These are phyloP conservation scores for Platanista minor DNA, from an alignment of 2,113 vertebrate species.

Conservation along the genomic window DNA sequence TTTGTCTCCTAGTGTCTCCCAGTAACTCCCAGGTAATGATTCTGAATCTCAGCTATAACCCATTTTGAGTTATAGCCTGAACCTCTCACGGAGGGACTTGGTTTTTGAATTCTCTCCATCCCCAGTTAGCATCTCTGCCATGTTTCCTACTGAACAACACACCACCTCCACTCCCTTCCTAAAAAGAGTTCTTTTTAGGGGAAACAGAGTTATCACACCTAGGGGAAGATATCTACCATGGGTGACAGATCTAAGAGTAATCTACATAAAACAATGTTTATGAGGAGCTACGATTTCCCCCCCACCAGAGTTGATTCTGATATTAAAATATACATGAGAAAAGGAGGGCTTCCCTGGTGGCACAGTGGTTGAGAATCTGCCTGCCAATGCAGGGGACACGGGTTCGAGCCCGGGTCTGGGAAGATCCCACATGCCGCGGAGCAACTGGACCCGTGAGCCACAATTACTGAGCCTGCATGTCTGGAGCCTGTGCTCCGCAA, in stretches of 20 bases:
- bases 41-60: not conserved
- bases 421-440: too few species aligned
- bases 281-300: not conserved
- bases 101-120: not conserved
- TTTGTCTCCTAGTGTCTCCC: not conserved
- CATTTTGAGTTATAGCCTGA: not conserved
- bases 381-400: too few species aligned
- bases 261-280: not conserved
- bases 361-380: too few species aligned
- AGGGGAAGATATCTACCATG: not conserved
- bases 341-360: too few species aligned
- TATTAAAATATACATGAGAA: not conserved
- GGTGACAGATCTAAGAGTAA: not conserved
- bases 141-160: not conserved
- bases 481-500: too few species aligned
- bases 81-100: not conserved
- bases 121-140: not conserved
- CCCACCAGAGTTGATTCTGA: not conserved
- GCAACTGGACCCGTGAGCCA: too few species aligned
- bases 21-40: not conserved
- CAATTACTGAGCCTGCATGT: too few species aligned
- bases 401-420: too few species aligned
- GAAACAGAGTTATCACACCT: not conserved
- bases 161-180: not conserved
- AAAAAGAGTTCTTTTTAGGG: not conserved